Conservation (phyloP, 53 echinoderm and acorn worm genomes). For the Antedon mediterranea region DNA sequence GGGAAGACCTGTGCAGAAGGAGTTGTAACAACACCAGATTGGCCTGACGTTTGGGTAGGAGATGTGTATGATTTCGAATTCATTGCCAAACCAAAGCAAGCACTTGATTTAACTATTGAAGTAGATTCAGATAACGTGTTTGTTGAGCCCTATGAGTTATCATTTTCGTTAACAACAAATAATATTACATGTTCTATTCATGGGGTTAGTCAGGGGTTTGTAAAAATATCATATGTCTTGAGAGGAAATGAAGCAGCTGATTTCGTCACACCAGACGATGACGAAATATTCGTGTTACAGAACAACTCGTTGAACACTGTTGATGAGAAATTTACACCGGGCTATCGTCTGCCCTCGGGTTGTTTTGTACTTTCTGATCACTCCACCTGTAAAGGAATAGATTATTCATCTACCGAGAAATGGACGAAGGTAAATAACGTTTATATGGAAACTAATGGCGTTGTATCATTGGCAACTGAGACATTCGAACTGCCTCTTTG, state of each 20-base stretch:
- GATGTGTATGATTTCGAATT: not conserved
- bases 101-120: not conserved
- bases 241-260: not conserved
- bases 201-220: not conserved
- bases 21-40: not conserved
- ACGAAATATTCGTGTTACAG: not conserved
- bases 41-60: not conserved
- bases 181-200: not conserved
- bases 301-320: not conserved
- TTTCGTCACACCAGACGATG: not conserved
- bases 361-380: not conserved
- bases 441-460: not conserved
- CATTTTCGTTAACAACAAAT: not conserved
- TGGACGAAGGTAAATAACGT: not conserved
- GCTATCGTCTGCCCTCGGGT: not conserved
- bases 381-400: not conserved
- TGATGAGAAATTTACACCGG: not conserved
- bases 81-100: not conserved
- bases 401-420: not conserved
- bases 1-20: not conserved
- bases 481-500: not conserved
- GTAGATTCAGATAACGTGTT: not conserved
- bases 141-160: not conserved
- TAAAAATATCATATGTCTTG: not conserved
- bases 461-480: not conserved